Percentiles rank a stretch among this genome's conserved stretches.
Evolutionary conservation across 2,797 vertebrate genomes (phyloP).

Genomic region (Acanthopagrus latus): DNA sequence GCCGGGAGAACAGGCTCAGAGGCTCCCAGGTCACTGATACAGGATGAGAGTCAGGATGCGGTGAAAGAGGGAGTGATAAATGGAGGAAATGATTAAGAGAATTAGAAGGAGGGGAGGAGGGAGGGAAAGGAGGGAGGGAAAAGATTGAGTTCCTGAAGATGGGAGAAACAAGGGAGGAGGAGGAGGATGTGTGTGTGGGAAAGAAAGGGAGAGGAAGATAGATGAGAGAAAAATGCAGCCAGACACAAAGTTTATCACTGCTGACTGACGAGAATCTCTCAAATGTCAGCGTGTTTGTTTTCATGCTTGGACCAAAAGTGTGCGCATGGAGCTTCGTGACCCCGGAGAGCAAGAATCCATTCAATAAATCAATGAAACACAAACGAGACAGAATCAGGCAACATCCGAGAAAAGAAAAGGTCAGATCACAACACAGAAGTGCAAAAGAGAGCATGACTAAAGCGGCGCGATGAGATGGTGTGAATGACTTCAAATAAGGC

Average conservation of each 20-base stretch:
- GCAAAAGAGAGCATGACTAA: slow-evolving; percentile 18
- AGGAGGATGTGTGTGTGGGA: slow-evolving; percentile 26
- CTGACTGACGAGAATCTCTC: slow-evolving; percentile 28
- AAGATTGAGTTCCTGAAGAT: slow-evolving; percentile 43
- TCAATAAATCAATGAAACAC: too few relatives aligned
- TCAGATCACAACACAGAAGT: slow-evolving; percentile 2
- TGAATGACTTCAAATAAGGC: slow-evolving; percentile 33
- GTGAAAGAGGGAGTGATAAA: slow-evolving; percentile 46
- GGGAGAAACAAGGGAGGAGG: slow-evolving; percentile 27
- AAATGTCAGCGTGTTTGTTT: slow-evolving; percentile 57
- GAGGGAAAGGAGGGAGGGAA: slow-evolving; percentile 33
- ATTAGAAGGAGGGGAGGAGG: slow-evolving; percentile 42
- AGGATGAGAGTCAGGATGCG: slow-evolving; percentile 43
- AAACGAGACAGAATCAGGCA: neutral
- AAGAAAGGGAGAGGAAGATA: slow-evolving; percentile 28
- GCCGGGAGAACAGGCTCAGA: slow-evolving; percentile 72
- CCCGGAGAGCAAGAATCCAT: too few relatives aligned
- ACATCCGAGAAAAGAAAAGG: neutral
- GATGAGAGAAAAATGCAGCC: slow-evolving; percentile 34
- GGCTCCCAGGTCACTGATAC: slow-evolving; percentile 69
- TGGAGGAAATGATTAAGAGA: slow-evolving; percentile 48
- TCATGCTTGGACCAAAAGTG: slow-evolving; percentile 9
- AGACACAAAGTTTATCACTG: slow-evolving; percentile 49
- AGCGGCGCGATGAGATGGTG: slow-evolving; percentile 37
- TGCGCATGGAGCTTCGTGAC: neutral